A percentile compares a stretch with the other conserved stretches of the same genome.
Conservation (phyloP, 2,797 vertebrate genomes). For the Rhinichthys osculus region DNA sequence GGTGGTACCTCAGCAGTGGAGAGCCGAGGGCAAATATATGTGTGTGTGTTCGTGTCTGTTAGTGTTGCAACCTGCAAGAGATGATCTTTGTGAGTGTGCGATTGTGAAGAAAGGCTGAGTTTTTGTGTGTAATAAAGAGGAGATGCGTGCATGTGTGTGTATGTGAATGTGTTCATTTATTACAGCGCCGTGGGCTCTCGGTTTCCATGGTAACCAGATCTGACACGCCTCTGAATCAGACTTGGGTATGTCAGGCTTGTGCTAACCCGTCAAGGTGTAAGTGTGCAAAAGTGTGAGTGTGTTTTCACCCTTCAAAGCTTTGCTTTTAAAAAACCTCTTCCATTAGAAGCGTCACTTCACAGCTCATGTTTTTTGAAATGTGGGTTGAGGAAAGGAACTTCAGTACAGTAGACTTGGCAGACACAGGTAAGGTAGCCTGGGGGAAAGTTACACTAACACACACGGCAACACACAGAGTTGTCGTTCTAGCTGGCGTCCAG, state of each 20-base stretch:
- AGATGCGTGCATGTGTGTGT: neutral
- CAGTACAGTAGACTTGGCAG: constrained; percentile 62
- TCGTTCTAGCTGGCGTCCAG: neutral
- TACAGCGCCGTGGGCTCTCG: constrained; percentile 9
- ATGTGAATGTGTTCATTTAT: constrained; percentile 36
- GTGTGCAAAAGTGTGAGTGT: constrained; percentile 22
- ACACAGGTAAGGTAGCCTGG: constrained; percentile 58
- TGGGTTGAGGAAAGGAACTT: constrained; percentile 48
- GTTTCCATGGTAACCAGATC: constrained; percentile 52
- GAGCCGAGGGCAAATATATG: constrained; percentile 61
- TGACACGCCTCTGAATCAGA: constrained; percentile 53
- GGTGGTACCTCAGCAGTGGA: constrained; percentile 57
- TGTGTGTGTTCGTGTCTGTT: constrained; percentile 31
- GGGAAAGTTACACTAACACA: constrained; percentile 47
- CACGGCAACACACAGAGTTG: neutral
- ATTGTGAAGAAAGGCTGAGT: constrained; percentile 44
- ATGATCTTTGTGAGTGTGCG: constrained; percentile 5
- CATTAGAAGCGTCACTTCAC: constrained; percentile 46
- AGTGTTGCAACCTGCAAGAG: neutral
- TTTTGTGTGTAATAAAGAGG: constrained; percentile 49
- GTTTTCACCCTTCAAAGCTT: constrained; percentile 44
- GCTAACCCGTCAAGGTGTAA: constrained; percentile 49
- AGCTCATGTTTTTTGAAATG: constrained; percentile 29
- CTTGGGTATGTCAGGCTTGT: constrained; percentile 53
- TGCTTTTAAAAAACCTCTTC: constrained; percentile 43